A percentile compares a stretch with the other conserved stretches of the same genome.
Evolutionary conservation across 2,113 vertebrate species (phyloP).

Genomic region (Gorsachius goisagi): DNA sequence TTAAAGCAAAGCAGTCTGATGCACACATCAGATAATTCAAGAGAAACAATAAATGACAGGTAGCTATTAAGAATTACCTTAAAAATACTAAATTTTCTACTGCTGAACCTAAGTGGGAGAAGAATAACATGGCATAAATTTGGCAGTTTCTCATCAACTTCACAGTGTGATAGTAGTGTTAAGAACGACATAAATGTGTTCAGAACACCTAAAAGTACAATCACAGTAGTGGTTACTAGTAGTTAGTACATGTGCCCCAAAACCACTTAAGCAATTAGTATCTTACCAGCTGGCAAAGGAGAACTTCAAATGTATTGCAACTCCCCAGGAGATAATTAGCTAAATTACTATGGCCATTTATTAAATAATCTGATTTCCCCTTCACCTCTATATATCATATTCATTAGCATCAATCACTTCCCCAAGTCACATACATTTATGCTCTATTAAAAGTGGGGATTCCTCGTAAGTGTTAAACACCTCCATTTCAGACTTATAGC

Average conservation of each 20-base stretch:
- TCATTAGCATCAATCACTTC: slow-evolving; percentile 66
- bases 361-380: slow-evolving; percentile 68
- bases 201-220: background rate
- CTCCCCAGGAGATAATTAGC: slow-evolving; percentile 69
- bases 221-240: background rate
- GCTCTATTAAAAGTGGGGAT: slow-evolving; percentile 12
- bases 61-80: slow-evolving; percentile 28
- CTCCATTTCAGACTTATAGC: slow-evolving; percentile 35
- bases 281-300: slow-evolving; percentile 28
- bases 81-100: background rate
- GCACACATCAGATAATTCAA: background rate
- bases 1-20: background rate
- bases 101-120: background rate
- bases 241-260: background rate
- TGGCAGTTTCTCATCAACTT: background rate
- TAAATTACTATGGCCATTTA: slow-evolving; percentile 71
- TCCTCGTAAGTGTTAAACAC: slow-evolving; percentile 38
- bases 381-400: slow-evolving; percentile 60
- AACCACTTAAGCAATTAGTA: slow-evolving; percentile 1
- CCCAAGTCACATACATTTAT: slow-evolving; percentile 62
- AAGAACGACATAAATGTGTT: background rate
- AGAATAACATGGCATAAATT: background rate
- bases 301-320: slow-evolving; percentile 63
- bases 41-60: slow-evolving; percentile 13
- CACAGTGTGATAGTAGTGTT: background rate